Percentiles rank a stretch among this genome's conserved stretches.
Evolutionary conservation across 2,113 vertebrate species (phyloP).

Genomic region (Caretta caretta): DNA sequence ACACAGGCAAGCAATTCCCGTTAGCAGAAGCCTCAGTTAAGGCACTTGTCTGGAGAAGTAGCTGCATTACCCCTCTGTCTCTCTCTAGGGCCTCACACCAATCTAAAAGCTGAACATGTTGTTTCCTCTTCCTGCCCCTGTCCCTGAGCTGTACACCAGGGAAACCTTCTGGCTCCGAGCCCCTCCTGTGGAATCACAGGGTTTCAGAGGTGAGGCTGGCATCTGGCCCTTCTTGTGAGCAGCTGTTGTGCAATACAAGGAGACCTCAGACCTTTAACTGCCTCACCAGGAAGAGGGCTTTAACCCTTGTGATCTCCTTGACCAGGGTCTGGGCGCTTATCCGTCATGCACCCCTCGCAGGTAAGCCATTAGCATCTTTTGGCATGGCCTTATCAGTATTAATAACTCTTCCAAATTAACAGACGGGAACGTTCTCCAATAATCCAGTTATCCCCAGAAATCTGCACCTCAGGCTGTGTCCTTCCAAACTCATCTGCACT

Average conservation of each 20-base stretch:
- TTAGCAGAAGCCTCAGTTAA: not conserved
- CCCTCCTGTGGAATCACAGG: not conserved
- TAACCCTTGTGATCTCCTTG: not conserved
- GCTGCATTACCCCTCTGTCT: not conserved
- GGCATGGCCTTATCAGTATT: fast-evolving
- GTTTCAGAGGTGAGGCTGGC: not conserved
- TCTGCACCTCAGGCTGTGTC: fast-evolving
- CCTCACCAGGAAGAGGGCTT: not conserved
- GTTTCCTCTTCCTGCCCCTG: not conserved
- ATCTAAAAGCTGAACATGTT: not conserved
- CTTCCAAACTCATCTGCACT: not conserved
- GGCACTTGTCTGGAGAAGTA: not conserved
- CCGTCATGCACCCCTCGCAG: fast-evolving
- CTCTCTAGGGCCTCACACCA: not conserved
- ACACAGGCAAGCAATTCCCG: not conserved
- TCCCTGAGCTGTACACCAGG: not conserved
- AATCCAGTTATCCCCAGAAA: not conserved
- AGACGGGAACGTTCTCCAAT: not conserved
- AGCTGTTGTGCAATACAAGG: not conserved
- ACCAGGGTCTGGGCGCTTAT: fast-evolving
- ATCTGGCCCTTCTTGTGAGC: not conserved
- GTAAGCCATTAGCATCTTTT: not conserved
- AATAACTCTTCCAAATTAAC: fast-evolving
- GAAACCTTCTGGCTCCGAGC: not conserved
- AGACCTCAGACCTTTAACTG: not conserved